Evolutionary conservation across 2,113 vertebrate genomes (phyloP), one percentile per base, ranked within the genome.

Genomic region (Dasyornis broadbenti): DNA sequence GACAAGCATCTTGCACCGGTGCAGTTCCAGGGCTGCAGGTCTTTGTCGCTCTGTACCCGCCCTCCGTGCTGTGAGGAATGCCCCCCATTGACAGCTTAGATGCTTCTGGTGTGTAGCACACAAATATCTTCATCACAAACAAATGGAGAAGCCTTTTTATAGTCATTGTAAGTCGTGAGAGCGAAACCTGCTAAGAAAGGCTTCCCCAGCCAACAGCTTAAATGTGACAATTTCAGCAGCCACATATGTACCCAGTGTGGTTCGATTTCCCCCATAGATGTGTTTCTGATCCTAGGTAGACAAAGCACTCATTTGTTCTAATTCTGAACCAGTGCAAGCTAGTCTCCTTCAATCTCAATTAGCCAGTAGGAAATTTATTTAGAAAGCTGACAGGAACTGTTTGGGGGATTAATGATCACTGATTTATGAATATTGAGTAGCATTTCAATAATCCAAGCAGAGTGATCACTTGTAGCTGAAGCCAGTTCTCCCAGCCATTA

Each of bases 401-500:
- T 98, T 97, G 93, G 97, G 97, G 98, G 94, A 98, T 98, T 98
- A 98, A 98, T 98, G 98, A 97, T 97, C 91, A 92, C 97, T 98
- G 98, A 98, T 98, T 98, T 98, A 98, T 98, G 97, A 98, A 97
- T 98, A 98, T 98, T 98, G 97, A 98, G 97, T 92, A 97, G 95
- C 92, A 95, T 97, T 97, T 97, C 97, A 97, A 97, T 97, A 98
- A 98, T 97, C 93, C 69, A 92, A 97, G 82, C 94, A 95, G 89
- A 96, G 91, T 96, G 94, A 97, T 98, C 97, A 83, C 96, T 95
- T 96, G 96, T 94, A 97, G 96, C 95, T 83, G 39, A 94, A 94
- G 97, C 89, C 84, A 65, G 95, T 94, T 94, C 96, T 96, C 94
- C 84, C 82, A 61, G 8, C 94, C 97, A 97, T 97, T 97, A 97